Percentiles rank a stretch among this genome's conserved stretches.
Evolutionary conservation across 2,888 invertebrate genomes (phyloP).

Genomic region (Pediacus dermestoides): DNA sequence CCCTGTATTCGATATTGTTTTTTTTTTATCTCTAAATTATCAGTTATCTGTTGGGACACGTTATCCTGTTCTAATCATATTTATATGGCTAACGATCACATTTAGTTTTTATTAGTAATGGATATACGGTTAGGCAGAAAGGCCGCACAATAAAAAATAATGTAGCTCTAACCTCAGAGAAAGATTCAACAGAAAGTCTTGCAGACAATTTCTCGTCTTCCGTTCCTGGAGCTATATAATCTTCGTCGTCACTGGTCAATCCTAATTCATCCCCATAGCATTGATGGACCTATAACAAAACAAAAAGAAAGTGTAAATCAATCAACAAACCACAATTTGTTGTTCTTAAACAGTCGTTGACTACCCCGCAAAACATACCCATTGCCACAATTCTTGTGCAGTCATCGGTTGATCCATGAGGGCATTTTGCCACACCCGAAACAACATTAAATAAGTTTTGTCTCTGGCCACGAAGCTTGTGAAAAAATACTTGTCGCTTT

Average conservation of each 20-base stretch:
- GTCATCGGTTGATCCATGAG: constrained; percentile 84
- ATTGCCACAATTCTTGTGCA: constrained; percentile 82
- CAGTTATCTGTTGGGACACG: no score
- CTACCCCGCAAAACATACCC: constrained; percentile 55
- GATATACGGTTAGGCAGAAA: no score
- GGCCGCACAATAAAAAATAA: no score
- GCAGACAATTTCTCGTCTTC: constrained; percentile 54
- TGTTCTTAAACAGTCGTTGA: constrained; percentile 6
- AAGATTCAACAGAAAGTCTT: constrained; percentile 51
- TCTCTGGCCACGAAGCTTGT: constrained; percentile 93
- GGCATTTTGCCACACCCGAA: constrained; percentile 94
- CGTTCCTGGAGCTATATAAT: constrained; percentile 64
- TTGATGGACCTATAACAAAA: constrained; percentile 68
- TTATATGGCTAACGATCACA: no score
- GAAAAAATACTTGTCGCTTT: constrained; percentile 84
- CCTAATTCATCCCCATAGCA: constrained; percentile 94
- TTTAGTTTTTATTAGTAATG: no score
- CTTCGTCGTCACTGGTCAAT: constrained; percentile 89
- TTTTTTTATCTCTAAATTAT: no score
- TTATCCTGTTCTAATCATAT: no score
- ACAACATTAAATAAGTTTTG: constrained; percentile 92
- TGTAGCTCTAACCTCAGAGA: constrained; percentile 35
- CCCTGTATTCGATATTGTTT: no score
- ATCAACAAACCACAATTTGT: constrained; percentile 1
- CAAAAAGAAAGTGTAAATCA: constrained; percentile 1